phyloP scores from a whole-genome alignment of 2,797 vertebrate genomes.

The Macrochelys suwanniensis region DNA sequence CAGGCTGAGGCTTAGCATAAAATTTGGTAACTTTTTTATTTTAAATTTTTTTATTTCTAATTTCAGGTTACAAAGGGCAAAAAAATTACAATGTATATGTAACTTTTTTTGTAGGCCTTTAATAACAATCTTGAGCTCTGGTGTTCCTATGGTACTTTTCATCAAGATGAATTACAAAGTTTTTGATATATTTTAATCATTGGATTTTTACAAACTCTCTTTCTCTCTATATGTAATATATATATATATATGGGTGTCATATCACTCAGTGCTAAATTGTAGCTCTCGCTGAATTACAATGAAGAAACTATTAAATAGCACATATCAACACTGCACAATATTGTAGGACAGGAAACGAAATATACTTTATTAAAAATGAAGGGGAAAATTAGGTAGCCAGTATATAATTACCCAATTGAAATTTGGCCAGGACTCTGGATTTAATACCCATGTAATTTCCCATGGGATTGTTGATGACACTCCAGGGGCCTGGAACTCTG shows the following conservation, averaged over 20 bases:
- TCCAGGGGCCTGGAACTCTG: not conserved
- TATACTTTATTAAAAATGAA: not conserved
- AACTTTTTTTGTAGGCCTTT: not conserved
- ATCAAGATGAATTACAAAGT: not conserved
- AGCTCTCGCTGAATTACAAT: not conserved
- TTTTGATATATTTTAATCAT: not conserved
- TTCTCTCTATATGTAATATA: too few species aligned
- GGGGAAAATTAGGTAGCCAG: not conserved
- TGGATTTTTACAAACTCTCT: not conserved
- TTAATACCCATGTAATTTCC: not conserved
- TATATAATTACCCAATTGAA: not conserved
- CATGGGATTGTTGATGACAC: not conserved
- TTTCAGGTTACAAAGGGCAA: not conserved
- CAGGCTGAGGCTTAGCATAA: not conserved
- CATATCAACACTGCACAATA: not conserved
- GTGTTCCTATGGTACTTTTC: not conserved
- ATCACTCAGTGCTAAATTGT: not conserved
- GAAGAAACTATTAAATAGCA: not conserved
- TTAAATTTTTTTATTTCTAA: not conserved
- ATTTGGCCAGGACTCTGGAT: not conserved
- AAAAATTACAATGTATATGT: not conserved
- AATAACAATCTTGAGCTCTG: not conserved
- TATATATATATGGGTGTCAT: rapidly evolving
- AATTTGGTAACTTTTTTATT: not conserved
- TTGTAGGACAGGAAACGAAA: not conserved